Conservation (phyloP, 2,888 invertebrate genomes). For the Apamea sordens region DNA sequence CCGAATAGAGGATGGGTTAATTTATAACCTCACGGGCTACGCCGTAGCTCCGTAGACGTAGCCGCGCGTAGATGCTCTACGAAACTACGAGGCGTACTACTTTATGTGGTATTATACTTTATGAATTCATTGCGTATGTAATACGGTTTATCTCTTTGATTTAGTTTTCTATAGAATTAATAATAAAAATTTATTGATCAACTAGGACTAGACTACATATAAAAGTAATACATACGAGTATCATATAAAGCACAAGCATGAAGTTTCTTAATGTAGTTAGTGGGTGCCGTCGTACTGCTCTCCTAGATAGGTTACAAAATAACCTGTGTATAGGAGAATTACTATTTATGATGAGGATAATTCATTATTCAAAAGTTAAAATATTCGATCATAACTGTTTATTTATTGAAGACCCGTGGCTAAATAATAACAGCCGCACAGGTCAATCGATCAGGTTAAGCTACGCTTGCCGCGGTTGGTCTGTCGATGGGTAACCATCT, state of each 20-base stretch:
- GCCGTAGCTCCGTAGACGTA: slow-evolving; percentile 58
- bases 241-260: no score
- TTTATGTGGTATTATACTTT: slow-evolving; percentile 49
- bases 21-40: slow-evolving; percentile 66
- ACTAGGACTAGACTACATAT: no score
- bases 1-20: slow-evolving; percentile 68
- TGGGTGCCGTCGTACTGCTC: no score
- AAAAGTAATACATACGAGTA: no score
- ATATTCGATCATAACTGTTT: neutral
- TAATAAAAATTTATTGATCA: no score
- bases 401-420: neutral
- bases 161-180: slow-evolving; percentile 16
- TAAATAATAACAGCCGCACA: neutral
- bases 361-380: neutral
- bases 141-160: slow-evolving; percentile 24
- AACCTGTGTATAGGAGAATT: neutral
- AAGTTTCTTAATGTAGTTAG: no score
- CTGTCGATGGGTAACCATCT: neutral
- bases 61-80: slow-evolving; percentile 61
- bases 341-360: slow-evolving; percentile 9
- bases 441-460: neutral
- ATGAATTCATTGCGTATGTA: slow-evolving; percentile 55
- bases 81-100: slow-evolving; percentile 62
- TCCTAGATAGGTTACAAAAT: no score
- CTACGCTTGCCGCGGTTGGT: neutral